Evolutionary conservation across 2,113 vertebrate species (phyloP), one percentile per base, ranked within the genome.

Genomic region (Ceratotherium simum): DNA sequence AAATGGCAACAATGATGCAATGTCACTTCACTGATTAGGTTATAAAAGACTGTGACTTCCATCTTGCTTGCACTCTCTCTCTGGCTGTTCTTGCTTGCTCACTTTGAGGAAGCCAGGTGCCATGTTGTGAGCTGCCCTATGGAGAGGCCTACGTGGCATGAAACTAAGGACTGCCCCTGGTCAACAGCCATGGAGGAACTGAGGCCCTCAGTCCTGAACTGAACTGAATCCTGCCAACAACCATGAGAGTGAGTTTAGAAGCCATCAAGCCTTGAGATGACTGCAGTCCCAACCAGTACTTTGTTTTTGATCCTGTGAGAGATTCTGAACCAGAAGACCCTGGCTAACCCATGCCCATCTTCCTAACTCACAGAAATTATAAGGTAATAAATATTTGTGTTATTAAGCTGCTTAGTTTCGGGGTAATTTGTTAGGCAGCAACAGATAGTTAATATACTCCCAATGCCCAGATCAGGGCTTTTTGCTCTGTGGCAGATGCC

Each of bases 351-450:
- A 60, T 31, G 46, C 31, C 54, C 4, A 9, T 42, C 73, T 73
- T 88, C n/a, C 54, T 73, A 42, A 89, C n/a, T 73, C 76, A 51
- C 75, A 86, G 78, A 88, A 81, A 91, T 69, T 46, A 54, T 72
- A 54, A 92, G 29, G 33, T 78, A 42, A 87, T 48, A 93, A 62
- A 70, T 87, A 79, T 80, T 33, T 96, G 67, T 75, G 92, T 60
- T 18, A 85, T 76, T 80, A 90, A 97, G 29, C 13, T 67, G 81
- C 60, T 82, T 69, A 51, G 27, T 93, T 91, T 80, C 0, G 18
- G 67, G 33, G 4, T 69, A 54, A 80, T 65, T 83, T 81, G 16
- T 82, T 91, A 79, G 54, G 75, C 25, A 93, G 29, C 60, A 70
- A 85, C 25, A 90, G 79, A 94, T 7, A 73, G 58, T 46, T 83